A percentile compares a stretch with the other conserved stretches of the same genome.
phyloP scores from a whole-genome alignment of 2,888 invertebrate species.

The Drosophila gaucha region DNA sequence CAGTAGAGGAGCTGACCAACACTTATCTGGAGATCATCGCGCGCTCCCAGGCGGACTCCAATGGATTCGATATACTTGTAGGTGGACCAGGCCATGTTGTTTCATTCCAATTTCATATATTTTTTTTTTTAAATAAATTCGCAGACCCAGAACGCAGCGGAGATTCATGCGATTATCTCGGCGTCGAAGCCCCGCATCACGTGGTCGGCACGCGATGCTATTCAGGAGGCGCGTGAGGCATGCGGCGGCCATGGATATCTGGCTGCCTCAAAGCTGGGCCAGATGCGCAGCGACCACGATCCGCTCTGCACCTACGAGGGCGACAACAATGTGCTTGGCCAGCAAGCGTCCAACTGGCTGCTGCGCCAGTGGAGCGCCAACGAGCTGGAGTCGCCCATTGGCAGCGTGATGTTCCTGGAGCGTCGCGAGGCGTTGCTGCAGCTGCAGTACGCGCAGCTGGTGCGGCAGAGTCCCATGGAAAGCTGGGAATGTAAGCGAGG shows the following conservation, averaged over 20 bases:
- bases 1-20: conserved; percentile 88
- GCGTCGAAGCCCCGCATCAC: conserved; percentile 89
- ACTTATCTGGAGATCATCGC: conserved; percentile 89
- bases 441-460: conserved; percentile 48
- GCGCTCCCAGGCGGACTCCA: conserved; percentile 86
- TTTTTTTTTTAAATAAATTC: too few species aligned
- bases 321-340: conserved; percentile 95
- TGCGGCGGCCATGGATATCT: conserved; percentile 95
- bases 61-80: conserved; percentile 84
- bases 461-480: conserved; percentile 39
- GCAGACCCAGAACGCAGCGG: conserved; percentile 85
- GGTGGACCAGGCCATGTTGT: too few species aligned
- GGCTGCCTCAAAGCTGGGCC: conserved; percentile 91
- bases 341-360: conserved; percentile 96
- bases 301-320: conserved; percentile 97
- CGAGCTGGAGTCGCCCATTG: conserved; percentile 88
- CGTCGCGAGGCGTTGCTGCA: conserved; percentile 85
- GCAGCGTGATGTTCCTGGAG: conserved; percentile 89
- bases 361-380: conserved; percentile 88
- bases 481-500: conserved; percentile 80
- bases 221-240: conserved; percentile 93
- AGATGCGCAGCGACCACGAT: conserved; percentile 94
- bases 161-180: conserved; percentile 88
- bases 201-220: conserved; percentile 91
- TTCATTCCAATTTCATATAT: too few species aligned